Evolutionary conservation across 30 jellyfish, hydroid and myxozoan genomes (phyloP).

Genomic region (Chironex yamaguchii): DNA sequence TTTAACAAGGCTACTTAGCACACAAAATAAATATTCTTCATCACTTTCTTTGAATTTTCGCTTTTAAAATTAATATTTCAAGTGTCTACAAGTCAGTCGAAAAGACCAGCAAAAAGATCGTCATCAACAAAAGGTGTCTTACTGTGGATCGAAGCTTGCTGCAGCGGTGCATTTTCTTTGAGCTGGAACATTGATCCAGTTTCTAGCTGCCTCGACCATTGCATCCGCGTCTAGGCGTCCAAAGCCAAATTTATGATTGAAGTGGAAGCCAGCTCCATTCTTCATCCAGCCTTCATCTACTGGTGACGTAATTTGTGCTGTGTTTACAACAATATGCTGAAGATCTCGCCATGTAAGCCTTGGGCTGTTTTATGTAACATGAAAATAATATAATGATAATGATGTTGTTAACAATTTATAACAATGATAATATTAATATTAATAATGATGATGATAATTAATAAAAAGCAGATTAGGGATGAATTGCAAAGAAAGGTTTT

Average conservation of each 20-base stretch:
- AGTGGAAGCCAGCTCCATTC: constrained; percentile 99
- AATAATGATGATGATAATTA: no score
- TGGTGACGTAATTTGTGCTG: constrained; percentile 98
- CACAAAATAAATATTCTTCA: no score
- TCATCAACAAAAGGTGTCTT: constrained; percentile 11
- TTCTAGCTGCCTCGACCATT: constrained; percentile 89
- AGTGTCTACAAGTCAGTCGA: no score
- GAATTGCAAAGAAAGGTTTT: no score
- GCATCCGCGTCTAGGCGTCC: constrained; percentile 98
- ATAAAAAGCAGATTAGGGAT: no score
- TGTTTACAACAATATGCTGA: constrained; percentile 89
- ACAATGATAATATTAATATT: no score
- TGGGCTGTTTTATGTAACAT: constrained; percentile 65
- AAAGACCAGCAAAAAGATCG: no score
- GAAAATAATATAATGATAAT: no score
- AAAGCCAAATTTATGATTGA: constrained; percentile 97
- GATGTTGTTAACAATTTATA: no score
- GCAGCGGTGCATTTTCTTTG: constrained; percentile 94
- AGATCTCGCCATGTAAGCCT: constrained; percentile 92
- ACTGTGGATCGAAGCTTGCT: constrained; percentile 86
- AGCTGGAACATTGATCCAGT: constrained; percentile 85
- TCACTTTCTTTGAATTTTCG: no score
- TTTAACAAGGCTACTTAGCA: no score
- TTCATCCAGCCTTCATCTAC: constrained; percentile 98
- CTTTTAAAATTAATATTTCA: no score